phyloP scores from a whole-genome alignment of 23 tunicate species.

The Diplosoma virens region DNA sequence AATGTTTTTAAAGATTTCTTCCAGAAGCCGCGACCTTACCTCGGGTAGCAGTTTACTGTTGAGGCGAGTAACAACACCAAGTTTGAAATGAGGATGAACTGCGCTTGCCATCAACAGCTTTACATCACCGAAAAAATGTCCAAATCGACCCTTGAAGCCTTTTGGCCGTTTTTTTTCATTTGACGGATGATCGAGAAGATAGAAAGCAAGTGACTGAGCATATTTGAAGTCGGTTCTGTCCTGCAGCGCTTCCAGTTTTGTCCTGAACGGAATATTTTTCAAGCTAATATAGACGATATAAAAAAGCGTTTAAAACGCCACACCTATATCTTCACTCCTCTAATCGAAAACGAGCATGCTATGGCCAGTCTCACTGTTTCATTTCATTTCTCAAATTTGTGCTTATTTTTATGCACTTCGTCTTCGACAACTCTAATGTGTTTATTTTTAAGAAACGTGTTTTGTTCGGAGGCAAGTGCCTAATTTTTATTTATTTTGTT shows the following conservation, averaged over 20 bases:
- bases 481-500: too few species aligned
- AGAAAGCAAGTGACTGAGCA: conserved; percentile 5
- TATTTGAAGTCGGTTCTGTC: not conserved
- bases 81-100: conserved; percentile 11
- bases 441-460: too few species aligned
- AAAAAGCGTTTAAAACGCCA: too few species aligned
- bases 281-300: too few species aligned
- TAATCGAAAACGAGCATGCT: too few species aligned
- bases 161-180: conserved; percentile 1
- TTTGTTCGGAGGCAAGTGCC: too few species aligned
- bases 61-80: not conserved
- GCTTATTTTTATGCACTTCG: too few species aligned
- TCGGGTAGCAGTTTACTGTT: not conserved
- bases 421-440: too few species aligned
- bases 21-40: not conserved
- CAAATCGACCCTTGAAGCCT: not conserved
- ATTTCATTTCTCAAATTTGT: too few species aligned
- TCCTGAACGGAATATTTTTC: too few species aligned
- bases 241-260: conserved; percentile 5
- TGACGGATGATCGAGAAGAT: conserved; percentile 7
- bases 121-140: conserved; percentile 8
- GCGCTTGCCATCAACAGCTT: not conserved
- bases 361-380: too few species aligned
- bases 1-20: not conserved
- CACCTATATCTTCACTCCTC: too few species aligned